Base-by-base conservation (phyloP, 2,888 invertebrate genomes). In the Cantharis rufa region DNA sequence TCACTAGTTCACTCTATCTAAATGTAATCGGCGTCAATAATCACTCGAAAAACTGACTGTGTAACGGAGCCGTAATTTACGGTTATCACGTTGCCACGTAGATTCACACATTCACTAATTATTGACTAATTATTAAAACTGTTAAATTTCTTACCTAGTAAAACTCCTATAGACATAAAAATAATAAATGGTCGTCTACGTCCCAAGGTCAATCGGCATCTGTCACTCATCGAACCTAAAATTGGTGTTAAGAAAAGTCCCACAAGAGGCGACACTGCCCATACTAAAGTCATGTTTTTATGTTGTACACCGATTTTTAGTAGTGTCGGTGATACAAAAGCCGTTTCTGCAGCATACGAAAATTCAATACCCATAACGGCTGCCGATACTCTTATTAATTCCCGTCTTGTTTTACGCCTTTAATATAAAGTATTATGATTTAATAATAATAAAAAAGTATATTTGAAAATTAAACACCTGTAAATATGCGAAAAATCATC, bases 291-390 rank as follows among this genome's bases (percentile, higher is more conserved):
- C 97, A 98, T 98, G 85, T 96, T 95, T 81, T 95, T 93, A 86
- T 98, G 97, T 75, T 95, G 94, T 1, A 98, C 95, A 5, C 98
- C 96, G 80, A 98, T 96, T 89, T 97, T 96, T 3, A 98, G 91
- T 13, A 98, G 89, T 0, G 97, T 97, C 1, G 98, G 98, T 0
- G 97, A 98, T 0, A 98, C 98, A 88, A 98, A 98, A 0, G 98
- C 98, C 0, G 98, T 98, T 89, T 98, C 98, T 0, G 98, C 98
- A 0, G 98, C 97, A 86, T 98, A 98, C 0, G 98, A 97, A 88
- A 98, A 97, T 87, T 98, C 98, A 76, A 98, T 98, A 1, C 98
- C 98, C 95, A 97, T 98, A 0, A 98, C 98, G 0, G 97, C 97
- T 0, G 97, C 95, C 16, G 97, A 98, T 80, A 98, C 93, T 10